Evolutionary conservation across 2,113 vertebrate genomes (phyloP), one percentile per base, ranked within the genome.

Genomic region (Labrus mixtus): DNA sequence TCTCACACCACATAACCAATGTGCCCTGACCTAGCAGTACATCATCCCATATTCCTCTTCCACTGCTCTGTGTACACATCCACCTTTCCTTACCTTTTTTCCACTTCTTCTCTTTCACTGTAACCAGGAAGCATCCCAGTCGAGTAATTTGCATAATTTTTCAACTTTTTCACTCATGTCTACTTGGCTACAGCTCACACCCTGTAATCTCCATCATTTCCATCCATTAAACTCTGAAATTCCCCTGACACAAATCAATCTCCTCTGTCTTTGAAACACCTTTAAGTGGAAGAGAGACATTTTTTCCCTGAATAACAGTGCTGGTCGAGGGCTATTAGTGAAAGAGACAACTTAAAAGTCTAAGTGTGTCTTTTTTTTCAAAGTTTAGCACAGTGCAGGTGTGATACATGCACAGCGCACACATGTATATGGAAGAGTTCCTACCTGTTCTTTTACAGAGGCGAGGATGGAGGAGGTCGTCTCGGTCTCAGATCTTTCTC

Each of bases 381-480:
- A 69, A 65, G 4, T 19, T 36, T 23, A 60, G 51, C 59, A 73
- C 17, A 41, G 19, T 13, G n/a, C 33, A 78, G 36, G 16, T 50
- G 55, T 50, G 43, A 65, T 3, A 61, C 5, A 22, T n/a, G 29
- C 57, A 64, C 12, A 73, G 54, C 51, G 57, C 33, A 48, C 65
- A 62, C 19, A 20, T 15, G 22, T 20, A 57, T 3, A 43, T 16
- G 9, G 19, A 16, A 17, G 16, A 48, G 41, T 33, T 68, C 85
- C 62, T 97, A 99, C 98, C 96, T 99, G 97, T 89, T 99, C 97
- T 93, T 99, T 99, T 79, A 99, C 98, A 0, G 98, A 99, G 33
- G 98, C 97, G 1, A 99, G 95, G 87, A 99, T 99, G 81, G 97
- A 97, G 9, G 97, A 99, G 55, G 97, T 97, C 53, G 96, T 97